Conservation (phyloP, 2,888 invertebrate species). For the Abscondita cerata region DNA sequence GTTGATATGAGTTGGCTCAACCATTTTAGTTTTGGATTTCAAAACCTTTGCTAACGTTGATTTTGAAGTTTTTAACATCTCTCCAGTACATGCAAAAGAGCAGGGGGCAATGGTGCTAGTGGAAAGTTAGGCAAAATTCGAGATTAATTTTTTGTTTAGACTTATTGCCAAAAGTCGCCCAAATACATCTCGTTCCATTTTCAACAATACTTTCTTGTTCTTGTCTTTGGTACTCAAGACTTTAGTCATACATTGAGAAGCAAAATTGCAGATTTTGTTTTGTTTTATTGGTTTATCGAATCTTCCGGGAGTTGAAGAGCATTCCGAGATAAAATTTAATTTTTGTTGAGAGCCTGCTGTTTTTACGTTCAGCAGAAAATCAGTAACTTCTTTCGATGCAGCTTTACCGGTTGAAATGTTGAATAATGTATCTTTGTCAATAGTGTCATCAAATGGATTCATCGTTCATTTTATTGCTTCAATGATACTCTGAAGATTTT, state of each 20-base stretch:
- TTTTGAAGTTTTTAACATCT: constrained; percentile 35
- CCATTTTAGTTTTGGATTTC: background rate
- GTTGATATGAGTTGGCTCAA: constrained; percentile 17
- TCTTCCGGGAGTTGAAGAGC: constrained; percentile 1
- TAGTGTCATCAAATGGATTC: too few relatives aligned
- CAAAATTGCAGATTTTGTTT: background rate
- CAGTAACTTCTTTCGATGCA: too few relatives aligned
- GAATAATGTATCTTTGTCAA: too few relatives aligned
- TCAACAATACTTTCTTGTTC: background rate
- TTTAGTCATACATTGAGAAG: background rate
- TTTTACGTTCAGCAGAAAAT: background rate
- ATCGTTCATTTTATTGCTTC: background rate
- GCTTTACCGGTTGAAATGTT: too few relatives aligned
- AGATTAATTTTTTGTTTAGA: constrained; percentile 34
- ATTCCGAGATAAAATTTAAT: constrained; percentile 2
- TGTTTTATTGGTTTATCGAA: background rate
- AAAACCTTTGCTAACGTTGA: background rate
- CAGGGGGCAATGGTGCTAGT: constrained; percentile 49
- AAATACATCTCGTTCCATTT: background rate
- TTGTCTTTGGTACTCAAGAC: background rate
- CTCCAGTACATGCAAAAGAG: constrained; percentile 31
- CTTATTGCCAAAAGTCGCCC: background rate
- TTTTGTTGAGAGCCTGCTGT: constrained; percentile 1
- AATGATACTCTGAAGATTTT: background rate
- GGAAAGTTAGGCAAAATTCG: constrained; percentile 45